A percentile compares a stretch with the other conserved stretches of the same genome.
Evolutionary conservation across 2,888 invertebrate genomes (phyloP).

Genomic region (Caenorhabditis sp.): DNA sequence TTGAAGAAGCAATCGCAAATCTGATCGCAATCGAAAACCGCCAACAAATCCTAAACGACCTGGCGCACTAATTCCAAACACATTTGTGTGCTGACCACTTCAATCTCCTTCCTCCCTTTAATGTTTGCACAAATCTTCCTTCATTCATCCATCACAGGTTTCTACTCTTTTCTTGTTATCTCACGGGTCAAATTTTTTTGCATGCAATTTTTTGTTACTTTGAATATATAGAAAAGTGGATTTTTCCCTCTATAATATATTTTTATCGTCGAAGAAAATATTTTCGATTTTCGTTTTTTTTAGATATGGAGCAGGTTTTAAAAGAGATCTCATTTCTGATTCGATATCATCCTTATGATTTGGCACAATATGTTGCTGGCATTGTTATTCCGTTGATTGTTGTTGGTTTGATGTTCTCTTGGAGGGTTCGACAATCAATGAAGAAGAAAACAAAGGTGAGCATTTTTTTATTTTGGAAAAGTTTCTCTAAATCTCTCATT

Average conservation of each 20-base stretch:
- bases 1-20: neutral
- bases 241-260: neutral
- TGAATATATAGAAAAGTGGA: neutral
- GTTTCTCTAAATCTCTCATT: too few relatives aligned
- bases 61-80: neutral
- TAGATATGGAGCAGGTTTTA: neutral
- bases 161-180: neutral
- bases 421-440: constrained; percentile 42
- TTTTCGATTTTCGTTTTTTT: neutral
- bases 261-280: neutral
- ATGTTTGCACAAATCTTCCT: neutral
- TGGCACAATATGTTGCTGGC: constrained; percentile 6
- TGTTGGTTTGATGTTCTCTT: constrained; percentile 40
- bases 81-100: neutral
- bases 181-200: constrained; percentile 4
- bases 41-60: neutral
- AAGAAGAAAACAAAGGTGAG: constrained; percentile 23
- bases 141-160: neutral
- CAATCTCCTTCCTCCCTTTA: neutral
- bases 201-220: constrained; percentile 7
- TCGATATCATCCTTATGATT: constrained; percentile 10
- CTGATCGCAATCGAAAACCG: neutral
- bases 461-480: neutral
- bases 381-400: constrained; percentile 29
- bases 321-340: neutral